Evolutionary conservation across 2,113 vertebrate genomes (phyloP).

Genomic region (Heptranchias perlo): DNA sequence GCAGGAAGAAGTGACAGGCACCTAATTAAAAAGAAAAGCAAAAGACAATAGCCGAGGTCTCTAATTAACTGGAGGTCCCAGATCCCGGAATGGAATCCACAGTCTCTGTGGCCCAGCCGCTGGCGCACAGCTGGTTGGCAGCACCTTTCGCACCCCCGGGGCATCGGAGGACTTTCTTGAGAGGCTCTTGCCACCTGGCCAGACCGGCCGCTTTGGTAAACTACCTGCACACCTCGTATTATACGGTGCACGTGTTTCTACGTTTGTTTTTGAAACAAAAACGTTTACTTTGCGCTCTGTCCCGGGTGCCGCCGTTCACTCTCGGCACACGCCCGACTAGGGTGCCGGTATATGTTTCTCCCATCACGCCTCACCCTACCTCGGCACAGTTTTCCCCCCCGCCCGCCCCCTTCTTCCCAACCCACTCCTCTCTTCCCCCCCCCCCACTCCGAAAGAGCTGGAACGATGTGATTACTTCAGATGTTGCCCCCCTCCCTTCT

Average conservation of each 20-base stretch:
- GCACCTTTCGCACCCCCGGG: not conserved
- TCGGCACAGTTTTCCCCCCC: not conserved
- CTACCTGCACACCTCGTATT: not conserved
- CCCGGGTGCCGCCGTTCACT: not conserved
- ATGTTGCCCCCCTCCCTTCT: not conserved
- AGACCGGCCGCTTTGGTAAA: not conserved
- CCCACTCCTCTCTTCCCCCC: not conserved
- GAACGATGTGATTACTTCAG: not conserved
- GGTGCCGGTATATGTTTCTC: too few species aligned
- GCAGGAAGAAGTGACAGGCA: not conserved
- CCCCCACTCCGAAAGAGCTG: not conserved
- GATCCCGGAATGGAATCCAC: not conserved
- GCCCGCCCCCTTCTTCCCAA: not conserved
- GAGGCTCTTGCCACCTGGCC: not conserved
- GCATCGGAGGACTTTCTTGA: not conserved
- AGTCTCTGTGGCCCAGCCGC: not conserved
- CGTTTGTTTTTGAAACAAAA: not conserved
- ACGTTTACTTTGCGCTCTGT: not conserved
- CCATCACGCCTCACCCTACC: not conserved
- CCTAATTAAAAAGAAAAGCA: constrained; percentile 14
- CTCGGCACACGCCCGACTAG: too few species aligned
- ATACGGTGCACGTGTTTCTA: not conserved
- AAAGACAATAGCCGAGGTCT: not conserved
- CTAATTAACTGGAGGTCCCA: not conserved
- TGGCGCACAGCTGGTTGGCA: not conserved